Conservation (phyloP, 2,888 invertebrate species). For the Dusona sp. region DNA sequence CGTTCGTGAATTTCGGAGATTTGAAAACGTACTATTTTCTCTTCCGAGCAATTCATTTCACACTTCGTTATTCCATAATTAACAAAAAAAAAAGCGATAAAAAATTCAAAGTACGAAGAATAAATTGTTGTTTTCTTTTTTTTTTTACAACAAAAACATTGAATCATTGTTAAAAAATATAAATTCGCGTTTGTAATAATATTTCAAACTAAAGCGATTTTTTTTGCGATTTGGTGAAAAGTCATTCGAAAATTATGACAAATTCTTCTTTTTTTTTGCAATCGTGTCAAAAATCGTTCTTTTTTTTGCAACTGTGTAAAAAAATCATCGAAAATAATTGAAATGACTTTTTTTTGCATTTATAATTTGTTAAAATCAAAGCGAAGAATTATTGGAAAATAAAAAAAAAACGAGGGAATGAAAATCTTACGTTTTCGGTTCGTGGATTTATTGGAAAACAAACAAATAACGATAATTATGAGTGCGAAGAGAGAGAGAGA, state of each 20-base stretch:
- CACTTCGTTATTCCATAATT: neutral
- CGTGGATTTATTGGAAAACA: slow-evolving; percentile 5
- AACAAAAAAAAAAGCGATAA: neutral
- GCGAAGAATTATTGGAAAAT: neutral
- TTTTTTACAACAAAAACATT: neutral
- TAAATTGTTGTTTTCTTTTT: neutral
- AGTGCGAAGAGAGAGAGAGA: slow-evolving; percentile 39
- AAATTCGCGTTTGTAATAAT: neutral
- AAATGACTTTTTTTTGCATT: neutral
- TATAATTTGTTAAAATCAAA: neutral
- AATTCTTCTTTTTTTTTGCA: neutral
- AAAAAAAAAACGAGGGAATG: neutral
- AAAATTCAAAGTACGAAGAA: neutral
- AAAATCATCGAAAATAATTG: neutral
- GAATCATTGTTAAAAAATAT: neutral
- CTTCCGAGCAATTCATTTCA: neutral
- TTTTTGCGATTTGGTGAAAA: too few species aligned
- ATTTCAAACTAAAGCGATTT: too few species aligned
- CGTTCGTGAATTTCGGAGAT: neutral
- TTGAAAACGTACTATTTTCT: neutral
- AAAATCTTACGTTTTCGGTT: neutral
- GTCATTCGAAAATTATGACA: neutral
- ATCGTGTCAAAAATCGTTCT: neutral
- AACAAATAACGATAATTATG: slow-evolving; percentile 19
- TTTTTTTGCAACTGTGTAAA: neutral